phyloP scores from a whole-genome alignment of 1,140 invertebrate species.

The Lucilia cuprina region DNA sequence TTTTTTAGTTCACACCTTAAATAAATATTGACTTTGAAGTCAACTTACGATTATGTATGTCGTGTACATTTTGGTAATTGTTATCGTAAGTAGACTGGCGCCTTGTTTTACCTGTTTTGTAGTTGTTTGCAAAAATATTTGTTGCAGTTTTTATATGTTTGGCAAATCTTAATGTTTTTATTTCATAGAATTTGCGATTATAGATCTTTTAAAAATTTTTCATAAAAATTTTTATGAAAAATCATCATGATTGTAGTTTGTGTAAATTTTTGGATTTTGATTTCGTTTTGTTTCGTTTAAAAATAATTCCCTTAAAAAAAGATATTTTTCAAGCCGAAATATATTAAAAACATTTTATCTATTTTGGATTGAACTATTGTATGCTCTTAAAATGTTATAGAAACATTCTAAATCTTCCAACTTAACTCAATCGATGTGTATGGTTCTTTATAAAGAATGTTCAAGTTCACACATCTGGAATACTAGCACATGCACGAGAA shows the following conservation, averaged over 20 bases:
- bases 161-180: background rate
- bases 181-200: background rate
- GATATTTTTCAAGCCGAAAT: too few relatives aligned
- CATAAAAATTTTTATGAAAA: background rate
- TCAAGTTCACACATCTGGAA: too few relatives aligned
- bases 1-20: slow-evolving; percentile 41
- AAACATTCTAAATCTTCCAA: too few relatives aligned
- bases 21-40: slow-evolving; percentile 60
- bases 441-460: too few relatives aligned
- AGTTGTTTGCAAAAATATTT: background rate
- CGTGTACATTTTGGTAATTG: background rate
- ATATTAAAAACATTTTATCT: too few relatives aligned
- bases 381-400: too few relatives aligned
- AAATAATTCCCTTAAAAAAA: too few relatives aligned
- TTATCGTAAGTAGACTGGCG: background rate
- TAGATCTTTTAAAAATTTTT: background rate
- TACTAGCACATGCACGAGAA: too few relatives aligned
- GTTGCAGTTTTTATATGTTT: background rate
- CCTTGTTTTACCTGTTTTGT: background rate
- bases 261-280: too few relatives aligned
- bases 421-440: too few relatives aligned
- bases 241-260: background rate
- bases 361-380: too few relatives aligned
- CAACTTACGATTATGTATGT: slow-evolving; percentile 44
- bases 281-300: too few relatives aligned